Conservation (phyloP, 2,113 vertebrate species). For the Tringa solitaria region DNA sequence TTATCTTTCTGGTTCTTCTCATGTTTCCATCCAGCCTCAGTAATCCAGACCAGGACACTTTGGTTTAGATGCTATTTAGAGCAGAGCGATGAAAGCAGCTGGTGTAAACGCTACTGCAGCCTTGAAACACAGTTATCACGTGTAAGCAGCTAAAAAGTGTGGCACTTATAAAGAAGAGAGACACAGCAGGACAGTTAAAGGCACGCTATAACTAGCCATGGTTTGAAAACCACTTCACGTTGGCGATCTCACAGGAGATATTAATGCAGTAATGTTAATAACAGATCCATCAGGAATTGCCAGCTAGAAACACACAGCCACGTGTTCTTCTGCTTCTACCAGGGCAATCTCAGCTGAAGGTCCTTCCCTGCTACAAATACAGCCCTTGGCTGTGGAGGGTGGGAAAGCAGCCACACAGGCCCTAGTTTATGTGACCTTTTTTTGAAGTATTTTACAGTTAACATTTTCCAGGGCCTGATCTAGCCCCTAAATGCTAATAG, state of each 20-base stretch:
- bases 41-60: background rate
- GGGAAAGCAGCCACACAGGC: background rate
- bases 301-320: background rate
- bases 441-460: background rate
- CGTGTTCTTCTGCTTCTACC: background rate
- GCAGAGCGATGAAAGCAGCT: background rate
- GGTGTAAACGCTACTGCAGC: background rate
- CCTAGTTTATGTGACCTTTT: background rate
- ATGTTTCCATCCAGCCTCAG: background rate
- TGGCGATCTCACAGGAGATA: background rate
- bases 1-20: conserved; percentile 8
- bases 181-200: background rate
- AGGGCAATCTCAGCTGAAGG: background rate
- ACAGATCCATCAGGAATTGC: background rate
- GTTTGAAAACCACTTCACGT: background rate
- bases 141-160: background rate
- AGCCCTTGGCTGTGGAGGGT: background rate
- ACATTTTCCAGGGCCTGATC: background rate
- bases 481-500: background rate
- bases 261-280: background rate
- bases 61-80: background rate
- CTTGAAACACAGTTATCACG: background rate
- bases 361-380: background rate
- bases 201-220: background rate
- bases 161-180: background rate